These are phyloP conservation scores for Porites australiensis DNA, from an alignment of 64 coral and sea anemone genomes.

Conservation along the genomic window DNA sequence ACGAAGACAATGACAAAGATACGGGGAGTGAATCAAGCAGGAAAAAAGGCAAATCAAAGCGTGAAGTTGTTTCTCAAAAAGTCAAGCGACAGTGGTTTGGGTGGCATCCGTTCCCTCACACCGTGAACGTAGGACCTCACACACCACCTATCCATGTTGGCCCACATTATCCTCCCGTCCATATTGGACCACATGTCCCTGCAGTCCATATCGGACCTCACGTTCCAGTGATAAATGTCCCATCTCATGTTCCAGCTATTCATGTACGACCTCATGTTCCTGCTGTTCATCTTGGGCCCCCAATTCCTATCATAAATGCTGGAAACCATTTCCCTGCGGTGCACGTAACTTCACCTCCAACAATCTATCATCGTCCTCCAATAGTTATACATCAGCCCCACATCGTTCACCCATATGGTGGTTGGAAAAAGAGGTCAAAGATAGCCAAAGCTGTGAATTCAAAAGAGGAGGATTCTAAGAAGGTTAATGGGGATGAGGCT, in stretches of 20 bases:
- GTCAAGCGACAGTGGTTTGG: constrained; percentile 92
- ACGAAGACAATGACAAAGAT: constrained; percentile 49
- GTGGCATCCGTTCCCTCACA: constrained; percentile 97
- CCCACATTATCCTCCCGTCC: constrained; percentile 98
- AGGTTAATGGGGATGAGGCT: background rate
- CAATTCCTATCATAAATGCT: constrained; percentile 97
- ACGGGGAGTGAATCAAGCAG: background rate
- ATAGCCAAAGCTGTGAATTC: constrained; percentile 12
- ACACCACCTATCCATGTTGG: constrained; percentile 99
- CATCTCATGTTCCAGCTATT: constrained; percentile 98
- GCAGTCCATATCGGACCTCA: constrained; percentile 98
- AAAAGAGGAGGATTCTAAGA: background rate
- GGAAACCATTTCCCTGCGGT: constrained; percentile 99
- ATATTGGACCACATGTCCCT: constrained; percentile 98
- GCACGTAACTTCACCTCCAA: constrained; percentile 95
- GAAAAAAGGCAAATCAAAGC: constrained; percentile 52
- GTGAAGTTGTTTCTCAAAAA: constrained; percentile 49
- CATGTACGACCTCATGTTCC: constrained; percentile 97
- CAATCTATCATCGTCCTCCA: constrained; percentile 98
- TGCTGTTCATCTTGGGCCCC: constrained; percentile 95
- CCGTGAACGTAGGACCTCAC: constrained; percentile 97
- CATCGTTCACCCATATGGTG: constrained; percentile 95
- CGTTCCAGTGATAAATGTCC: constrained; percentile 98
- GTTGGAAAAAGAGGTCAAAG: constrained; percentile 73
- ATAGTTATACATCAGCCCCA: constrained; percentile 99